Percentiles rank a stretch among this genome's conserved stretches.
phyloP scores from a whole-genome alignment of 2,113 vertebrate genomes.

The Oncorhynchus kisutch region DNA sequence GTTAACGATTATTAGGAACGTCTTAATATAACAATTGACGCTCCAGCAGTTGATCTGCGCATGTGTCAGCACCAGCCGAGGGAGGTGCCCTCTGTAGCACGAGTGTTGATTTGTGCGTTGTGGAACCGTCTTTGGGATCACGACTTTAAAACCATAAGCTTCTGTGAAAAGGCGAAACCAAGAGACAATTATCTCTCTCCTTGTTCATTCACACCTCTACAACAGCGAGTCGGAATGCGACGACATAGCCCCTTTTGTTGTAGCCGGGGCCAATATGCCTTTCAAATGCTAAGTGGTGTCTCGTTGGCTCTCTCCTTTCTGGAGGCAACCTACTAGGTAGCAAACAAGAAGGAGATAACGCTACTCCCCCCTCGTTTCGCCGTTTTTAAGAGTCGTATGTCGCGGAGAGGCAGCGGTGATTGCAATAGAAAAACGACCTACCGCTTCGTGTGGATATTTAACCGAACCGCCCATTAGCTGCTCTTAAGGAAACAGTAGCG shows the following conservation, averaged over 20 bases:
- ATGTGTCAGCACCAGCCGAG: too few relatives aligned
- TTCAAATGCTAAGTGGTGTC: conserved; percentile 64
- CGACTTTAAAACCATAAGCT: not conserved
- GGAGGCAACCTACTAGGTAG: conserved; percentile 16
- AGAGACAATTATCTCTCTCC: not conserved
- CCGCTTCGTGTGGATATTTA: conserved; percentile 70
- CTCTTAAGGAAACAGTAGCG: conserved; percentile 74
- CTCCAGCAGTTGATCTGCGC: not conserved
- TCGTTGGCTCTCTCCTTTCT: conserved; percentile 52
- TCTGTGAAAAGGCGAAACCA: not conserved
- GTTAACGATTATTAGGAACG: too few relatives aligned
- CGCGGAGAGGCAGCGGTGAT: conserved; percentile 49
- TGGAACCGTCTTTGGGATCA: not conserved
- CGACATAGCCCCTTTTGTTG: conserved; percentile 62
- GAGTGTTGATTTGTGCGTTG: too few relatives aligned
- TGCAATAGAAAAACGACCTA: conserved; percentile 67
- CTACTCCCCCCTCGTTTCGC: not conserved
- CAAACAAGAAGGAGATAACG: conserved; percentile 16
- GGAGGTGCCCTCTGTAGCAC: too few relatives aligned
- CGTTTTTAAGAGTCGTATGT: conserved; percentile 43
- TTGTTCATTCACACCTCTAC: conserved; percentile 21
- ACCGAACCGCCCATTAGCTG: conserved; percentile 70
- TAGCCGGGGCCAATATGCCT: conserved; percentile 44
- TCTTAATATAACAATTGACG: too few relatives aligned
- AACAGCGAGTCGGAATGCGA: conserved; percentile 59